These are phyloP conservation scores for Malurus alboscapulatus DNA, from an alignment of 2,113 vertebrate species.

Conservation along the genomic window DNA sequence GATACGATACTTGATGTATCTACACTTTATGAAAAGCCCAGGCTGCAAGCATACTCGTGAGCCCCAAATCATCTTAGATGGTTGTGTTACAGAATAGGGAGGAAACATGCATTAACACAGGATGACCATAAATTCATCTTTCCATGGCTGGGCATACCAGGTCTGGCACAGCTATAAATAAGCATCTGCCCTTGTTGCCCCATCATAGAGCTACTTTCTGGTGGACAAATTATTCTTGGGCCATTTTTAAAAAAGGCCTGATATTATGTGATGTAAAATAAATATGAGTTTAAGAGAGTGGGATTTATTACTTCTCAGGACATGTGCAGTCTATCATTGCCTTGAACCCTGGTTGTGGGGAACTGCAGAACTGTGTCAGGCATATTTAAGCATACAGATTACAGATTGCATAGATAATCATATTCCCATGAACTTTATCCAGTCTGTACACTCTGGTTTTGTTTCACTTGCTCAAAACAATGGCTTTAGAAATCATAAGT, in stretches of 20 bases:
- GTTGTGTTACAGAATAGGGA: not conserved
- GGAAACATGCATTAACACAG: not conserved
- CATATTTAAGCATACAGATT: not conserved
- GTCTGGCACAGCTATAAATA: not conserved
- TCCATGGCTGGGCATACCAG: not conserved
- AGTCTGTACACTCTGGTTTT: not conserved
- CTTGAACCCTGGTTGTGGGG: not conserved
- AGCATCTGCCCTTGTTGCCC: not conserved
- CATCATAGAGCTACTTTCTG: not conserved
- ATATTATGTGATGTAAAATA: not conserved
- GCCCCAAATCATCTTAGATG: not conserved
- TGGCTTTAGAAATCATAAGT: slow-evolving; percentile 1
- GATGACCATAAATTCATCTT: not conserved
- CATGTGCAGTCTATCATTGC: not conserved
- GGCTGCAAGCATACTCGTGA: not conserved
- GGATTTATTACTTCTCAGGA: not conserved
- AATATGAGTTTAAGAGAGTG: not conserved
- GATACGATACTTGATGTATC: not conserved
- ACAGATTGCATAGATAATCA: not conserved
- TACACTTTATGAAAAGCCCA: not conserved
- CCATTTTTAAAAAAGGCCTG: not conserved
- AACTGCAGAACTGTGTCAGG: not conserved
- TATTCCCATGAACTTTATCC: not conserved
- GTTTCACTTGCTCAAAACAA: not conserved
- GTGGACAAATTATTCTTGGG: not conserved